phyloP scores from a whole-genome alignment of 2,113 vertebrate genomes.

The Dolichotis patagonum region DNA sequence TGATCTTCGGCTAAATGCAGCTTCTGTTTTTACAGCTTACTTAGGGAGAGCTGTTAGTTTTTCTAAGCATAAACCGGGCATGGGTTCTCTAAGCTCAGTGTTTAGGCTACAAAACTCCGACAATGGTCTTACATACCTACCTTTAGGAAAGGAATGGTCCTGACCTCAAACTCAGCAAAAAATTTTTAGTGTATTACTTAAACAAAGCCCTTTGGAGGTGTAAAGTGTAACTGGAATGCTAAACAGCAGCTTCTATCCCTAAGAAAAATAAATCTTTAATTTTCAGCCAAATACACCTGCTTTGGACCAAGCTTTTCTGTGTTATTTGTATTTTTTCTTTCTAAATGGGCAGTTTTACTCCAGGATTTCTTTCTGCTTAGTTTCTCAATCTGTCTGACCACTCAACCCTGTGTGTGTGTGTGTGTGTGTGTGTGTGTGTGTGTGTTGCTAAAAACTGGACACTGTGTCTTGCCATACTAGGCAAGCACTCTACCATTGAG shows the following conservation, averaged over 20 bases:
- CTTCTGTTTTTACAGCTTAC: conserved; percentile 84
- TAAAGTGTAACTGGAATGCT: conserved; percentile 72
- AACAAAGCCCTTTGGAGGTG: conserved; percentile 70
- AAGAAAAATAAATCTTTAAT: conserved; percentile 78
- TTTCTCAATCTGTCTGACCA: not conserved
- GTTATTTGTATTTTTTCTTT: conserved; percentile 72
- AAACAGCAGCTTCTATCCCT: conserved; percentile 58
- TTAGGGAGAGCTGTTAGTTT: conserved; percentile 81
- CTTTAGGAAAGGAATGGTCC: conserved; percentile 70
- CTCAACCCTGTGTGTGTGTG: not conserved
- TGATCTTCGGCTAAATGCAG: conserved; percentile 71
- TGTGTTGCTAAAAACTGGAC: not conserved
- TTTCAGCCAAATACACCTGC: conserved; percentile 71
- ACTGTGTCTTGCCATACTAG: not conserved
- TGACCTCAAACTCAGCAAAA: conserved; percentile 65
- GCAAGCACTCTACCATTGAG: not conserved
- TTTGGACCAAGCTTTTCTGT: conserved; percentile 57
- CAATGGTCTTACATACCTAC: conserved; percentile 72
- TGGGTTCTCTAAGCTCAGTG: conserved; percentile 79
- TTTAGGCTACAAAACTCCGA: conserved; percentile 81
- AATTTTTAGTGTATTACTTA: conserved; percentile 63
- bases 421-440: not conserved
- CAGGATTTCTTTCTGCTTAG: conserved; percentile 51
- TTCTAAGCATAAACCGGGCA: conserved; percentile 78
- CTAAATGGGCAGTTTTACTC: conserved; percentile 62